Conservation (phyloP, 2,888 invertebrate genomes). For the Apocheima hispidaria region DNA sequence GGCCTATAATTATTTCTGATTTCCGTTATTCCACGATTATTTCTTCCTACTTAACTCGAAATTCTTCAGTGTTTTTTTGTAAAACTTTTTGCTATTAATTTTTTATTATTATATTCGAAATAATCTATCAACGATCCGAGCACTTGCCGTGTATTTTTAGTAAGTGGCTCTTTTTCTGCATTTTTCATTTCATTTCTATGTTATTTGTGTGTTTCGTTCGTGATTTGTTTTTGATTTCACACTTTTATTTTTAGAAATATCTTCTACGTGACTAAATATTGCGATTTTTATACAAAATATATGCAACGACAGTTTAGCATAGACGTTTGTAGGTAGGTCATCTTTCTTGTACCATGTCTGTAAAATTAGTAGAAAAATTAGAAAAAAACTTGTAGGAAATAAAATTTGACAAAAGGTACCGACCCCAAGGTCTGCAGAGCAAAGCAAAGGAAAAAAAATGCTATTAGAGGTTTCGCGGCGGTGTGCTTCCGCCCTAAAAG, state of each 20-base stretch:
- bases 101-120: constrained; percentile 4
- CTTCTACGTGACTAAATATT: neutral
- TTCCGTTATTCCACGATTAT: no score
- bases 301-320: neutral
- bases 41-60: no score
- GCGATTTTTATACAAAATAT: no score
- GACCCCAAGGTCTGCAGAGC: no score
- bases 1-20: no score
- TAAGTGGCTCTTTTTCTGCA: constrained; percentile 54
- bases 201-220: constrained; percentile 19
- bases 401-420: no score
- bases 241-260: constrained; percentile 6
- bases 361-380: neutral
- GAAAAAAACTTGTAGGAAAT: no score
- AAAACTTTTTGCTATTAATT: neutral
- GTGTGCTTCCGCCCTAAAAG: no score
- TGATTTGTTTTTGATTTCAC: neutral
- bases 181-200: constrained; percentile 42
- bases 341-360: constrained; percentile 9
- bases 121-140: constrained; percentile 22
- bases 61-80: no score
- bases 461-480: no score
- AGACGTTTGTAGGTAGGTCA: neutral
- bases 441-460: no score
- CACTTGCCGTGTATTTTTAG: constrained; percentile 21